Evolutionary conservation across 2,113 vertebrate genomes (phyloP), one percentile per base, ranked within the genome.

Genomic region (cattle (Bos taurus)): DNA sequence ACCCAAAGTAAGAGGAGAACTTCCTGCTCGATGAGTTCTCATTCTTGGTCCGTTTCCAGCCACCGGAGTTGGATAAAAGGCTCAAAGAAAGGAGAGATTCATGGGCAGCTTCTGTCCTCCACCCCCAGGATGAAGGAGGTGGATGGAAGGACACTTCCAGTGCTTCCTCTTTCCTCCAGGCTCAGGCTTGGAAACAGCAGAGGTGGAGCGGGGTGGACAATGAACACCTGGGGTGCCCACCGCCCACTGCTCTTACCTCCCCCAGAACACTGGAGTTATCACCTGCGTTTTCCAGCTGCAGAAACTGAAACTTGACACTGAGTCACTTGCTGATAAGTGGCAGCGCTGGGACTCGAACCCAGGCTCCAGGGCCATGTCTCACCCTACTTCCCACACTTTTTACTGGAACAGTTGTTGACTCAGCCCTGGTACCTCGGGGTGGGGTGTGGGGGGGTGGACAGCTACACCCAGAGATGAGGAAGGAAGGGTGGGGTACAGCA

Each of bases 241-340:
- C 40, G 1, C 48, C 43, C 5, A 7, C 83, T 46, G 33, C 40
- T 48, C 67, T 14, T 36, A 13, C 12, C 56, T 36, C 1, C 67
- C 62, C 7, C 9, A 25, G n/a, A 78, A 28, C 7, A 1, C 14
- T 3, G 57, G 28, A 2, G 3, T 7, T 17, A 13, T n/a, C 48
- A 30, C 52, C 33, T 30, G 28, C 2, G 0, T 78, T 88, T 78
- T 28, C 48, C 60, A 78, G 56, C 21, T 80, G 21, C 56, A 62
- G 90, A 96, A 60, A 91, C 95, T 94, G 91, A 97, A 91, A 93
- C 97, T 91, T 8, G 6, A 62, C 52, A 11, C 3, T 96, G 96
- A 98, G 50, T 97, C 97, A 95, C 71, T 40, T 21, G 48, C 26
- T 94, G 96, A 57, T 85, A 88, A 88, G 81, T n/a, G 33, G 6